Conservation (phyloP, 2,888 invertebrate genomes). For the Zeuzera pyrina region DNA sequence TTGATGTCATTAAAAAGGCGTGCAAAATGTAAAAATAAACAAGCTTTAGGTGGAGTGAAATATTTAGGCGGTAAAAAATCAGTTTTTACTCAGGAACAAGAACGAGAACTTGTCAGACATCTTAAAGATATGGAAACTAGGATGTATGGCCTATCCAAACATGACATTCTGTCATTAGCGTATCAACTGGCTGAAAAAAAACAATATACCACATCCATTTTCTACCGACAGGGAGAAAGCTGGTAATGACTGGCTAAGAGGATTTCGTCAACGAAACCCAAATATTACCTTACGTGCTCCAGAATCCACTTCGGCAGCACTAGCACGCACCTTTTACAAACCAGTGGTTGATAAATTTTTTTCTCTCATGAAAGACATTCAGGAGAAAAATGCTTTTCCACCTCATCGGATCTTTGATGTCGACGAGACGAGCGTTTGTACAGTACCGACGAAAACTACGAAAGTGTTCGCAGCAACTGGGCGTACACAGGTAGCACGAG, state of each 20-base stretch:
- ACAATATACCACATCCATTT: constrained; percentile 14
- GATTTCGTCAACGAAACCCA: too few relatives aligned
- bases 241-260: constrained; percentile 17
- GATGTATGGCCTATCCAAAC: constrained; percentile 14
- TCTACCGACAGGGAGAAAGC: constrained; percentile 13
- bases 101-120: constrained; percentile 13
- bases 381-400: constrained; percentile 6
- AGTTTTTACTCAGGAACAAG: constrained; percentile 18
- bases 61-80: constrained; percentile 13
- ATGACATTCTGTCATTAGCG: constrained; percentile 12
- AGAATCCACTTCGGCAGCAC: too few relatives aligned
- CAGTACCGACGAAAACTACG: constrained; percentile 19
- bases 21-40: constrained; percentile 14
- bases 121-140: constrained; percentile 15
- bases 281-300: too few relatives aligned
- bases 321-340: too few relatives aligned
- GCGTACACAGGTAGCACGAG: constrained; percentile 20
- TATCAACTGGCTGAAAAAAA: constrained; percentile 15
- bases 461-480: constrained; percentile 20
- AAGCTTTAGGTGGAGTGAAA: constrained; percentile 11
- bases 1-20: constrained; percentile 15
- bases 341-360: too few relatives aligned
- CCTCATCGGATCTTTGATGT: constrained; percentile 15
- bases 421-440: constrained; percentile 12
- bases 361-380: constrained; percentile 9